phyloP scores from a whole-genome alignment of 2,113 vertebrate genomes.

The Rutilus rutilus region DNA sequence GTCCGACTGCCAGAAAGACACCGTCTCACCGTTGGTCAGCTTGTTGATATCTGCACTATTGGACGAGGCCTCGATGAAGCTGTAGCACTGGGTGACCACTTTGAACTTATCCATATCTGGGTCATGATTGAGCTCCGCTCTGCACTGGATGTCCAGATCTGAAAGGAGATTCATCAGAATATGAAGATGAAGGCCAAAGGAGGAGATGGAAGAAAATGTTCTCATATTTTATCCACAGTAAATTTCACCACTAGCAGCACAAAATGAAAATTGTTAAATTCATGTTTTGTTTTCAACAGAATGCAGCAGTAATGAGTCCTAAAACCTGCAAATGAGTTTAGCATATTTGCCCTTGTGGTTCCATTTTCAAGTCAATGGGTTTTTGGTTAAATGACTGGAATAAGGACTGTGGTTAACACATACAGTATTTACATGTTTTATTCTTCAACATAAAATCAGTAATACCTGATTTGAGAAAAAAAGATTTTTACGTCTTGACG shows the following conservation, averaged over 20 bases:
- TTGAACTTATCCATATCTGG: slow-evolving; percentile 89
- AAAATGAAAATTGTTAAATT: neutral
- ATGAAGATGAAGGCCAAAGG: neutral
- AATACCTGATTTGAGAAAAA: too few relatives aligned
- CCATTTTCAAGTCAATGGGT: neutral
- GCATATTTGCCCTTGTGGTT: neutral
- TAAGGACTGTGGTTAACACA: too few relatives aligned
- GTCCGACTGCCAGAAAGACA: slow-evolving; percentile 96
- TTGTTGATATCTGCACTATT: slow-evolving; percentile 88
- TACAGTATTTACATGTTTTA: too few relatives aligned
- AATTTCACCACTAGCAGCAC: neutral
- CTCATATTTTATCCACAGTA: neutral
- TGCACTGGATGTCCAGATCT: slow-evolving; percentile 81
- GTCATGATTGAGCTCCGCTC: slow-evolving; percentile 82
- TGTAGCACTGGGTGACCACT: slow-evolving; percentile 91
- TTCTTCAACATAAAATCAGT: too few relatives aligned
- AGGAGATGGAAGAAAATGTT: neutral
- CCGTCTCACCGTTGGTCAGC: slow-evolving; percentile 94
- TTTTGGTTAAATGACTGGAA: neutral
- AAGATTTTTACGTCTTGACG: too few relatives aligned
- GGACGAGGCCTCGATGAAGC: slow-evolving; percentile 91
- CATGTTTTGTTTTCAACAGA: neutral
- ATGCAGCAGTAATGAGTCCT: neutral
- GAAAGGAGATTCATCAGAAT: slow-evolving; percentile 10
- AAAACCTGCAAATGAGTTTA: neutral